Evolutionary conservation across 2,113 vertebrate genomes (phyloP).

Genomic region (Gyps fulvus): DNA sequence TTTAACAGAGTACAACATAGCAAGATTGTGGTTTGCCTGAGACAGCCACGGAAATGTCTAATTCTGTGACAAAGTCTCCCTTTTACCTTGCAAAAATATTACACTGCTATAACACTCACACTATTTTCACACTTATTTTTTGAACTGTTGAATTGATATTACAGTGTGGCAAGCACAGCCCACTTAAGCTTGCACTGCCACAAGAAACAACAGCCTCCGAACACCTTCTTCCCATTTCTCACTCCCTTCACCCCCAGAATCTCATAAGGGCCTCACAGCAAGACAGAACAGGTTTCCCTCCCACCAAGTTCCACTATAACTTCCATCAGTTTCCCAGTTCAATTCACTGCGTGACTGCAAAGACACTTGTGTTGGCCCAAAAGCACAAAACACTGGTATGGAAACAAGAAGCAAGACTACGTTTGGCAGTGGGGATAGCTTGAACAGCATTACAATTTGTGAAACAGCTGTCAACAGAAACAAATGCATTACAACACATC

Average conservation of each 20-base stretch:
- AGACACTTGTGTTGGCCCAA: neutral
- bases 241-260: neutral
- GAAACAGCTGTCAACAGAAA: neutral
- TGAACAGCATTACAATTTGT: neutral
- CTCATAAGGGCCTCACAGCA: neutral
- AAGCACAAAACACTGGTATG: neutral
- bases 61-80: neutral
- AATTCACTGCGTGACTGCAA: neutral
- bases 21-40: neutral
- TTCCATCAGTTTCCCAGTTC: neutral
- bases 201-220: neutral
- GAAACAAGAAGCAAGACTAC: neutral
- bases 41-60: neutral
- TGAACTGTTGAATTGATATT: neutral
- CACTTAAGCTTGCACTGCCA: neutral
- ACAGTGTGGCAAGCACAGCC: neutral
- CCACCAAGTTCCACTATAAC: neutral
- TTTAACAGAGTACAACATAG: neutral
- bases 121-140: neutral
- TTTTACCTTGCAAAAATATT: neutral
- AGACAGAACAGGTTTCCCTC: neutral
- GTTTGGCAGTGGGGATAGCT: neutral
- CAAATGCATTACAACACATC: neutral
- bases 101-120: neutral
- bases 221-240: neutral